Evolutionary conservation across 23 tunicate genomes (phyloP), one percentile per base, ranked within the genome.

Genomic region (Ciona savignyi): DNA sequence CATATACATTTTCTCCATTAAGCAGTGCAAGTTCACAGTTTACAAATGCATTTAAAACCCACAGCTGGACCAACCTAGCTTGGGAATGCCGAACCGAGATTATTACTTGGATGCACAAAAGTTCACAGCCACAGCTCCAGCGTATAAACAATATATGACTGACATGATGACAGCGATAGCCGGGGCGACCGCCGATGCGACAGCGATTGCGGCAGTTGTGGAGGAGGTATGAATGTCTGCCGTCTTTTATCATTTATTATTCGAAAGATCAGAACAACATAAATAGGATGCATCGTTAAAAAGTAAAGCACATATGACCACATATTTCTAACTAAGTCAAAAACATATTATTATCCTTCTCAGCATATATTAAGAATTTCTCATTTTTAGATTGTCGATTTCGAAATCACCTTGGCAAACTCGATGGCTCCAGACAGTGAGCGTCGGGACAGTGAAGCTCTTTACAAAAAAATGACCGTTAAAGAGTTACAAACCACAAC

Each of bases 51-150:
- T n/a, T n/a, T n/a, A n/a, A n/a, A n/a, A n/a, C n/a, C n/a, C n/a
- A 3, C 56, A 90, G 97, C 29, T 90, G 3, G 85, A 83, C 69
- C 85, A 90, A 68, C 89, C 89, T 11, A 62, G 77, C 23, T 77
- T 90, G 1, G 97, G 97, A 51, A 83, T 90, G 89, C 97, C 97
- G 32, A 79, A 56, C 56, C 81, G 97, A n/a, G 97, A 90, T 35
- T 90, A 90, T 70, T 90, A 90, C 82, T 2, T 90, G 2, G 77
- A 83, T 32, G 89, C 74, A 32, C 48, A 27, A 2, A 73, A 77
- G 20, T 69, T 75, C 0, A 34, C 27, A 0, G 73, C 68, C 70
- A 83, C 84, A 32, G 60, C 25, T 15, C 95, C 95, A 0, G 85
- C 72, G 29, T 90, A 90, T 76, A 66, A 34, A 29, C 65, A 78